Percentiles rank a stretch among this genome's conserved stretches.
phyloP scores from a whole-genome alignment of 2,113 vertebrate species.

The Lontra canadensis region DNA sequence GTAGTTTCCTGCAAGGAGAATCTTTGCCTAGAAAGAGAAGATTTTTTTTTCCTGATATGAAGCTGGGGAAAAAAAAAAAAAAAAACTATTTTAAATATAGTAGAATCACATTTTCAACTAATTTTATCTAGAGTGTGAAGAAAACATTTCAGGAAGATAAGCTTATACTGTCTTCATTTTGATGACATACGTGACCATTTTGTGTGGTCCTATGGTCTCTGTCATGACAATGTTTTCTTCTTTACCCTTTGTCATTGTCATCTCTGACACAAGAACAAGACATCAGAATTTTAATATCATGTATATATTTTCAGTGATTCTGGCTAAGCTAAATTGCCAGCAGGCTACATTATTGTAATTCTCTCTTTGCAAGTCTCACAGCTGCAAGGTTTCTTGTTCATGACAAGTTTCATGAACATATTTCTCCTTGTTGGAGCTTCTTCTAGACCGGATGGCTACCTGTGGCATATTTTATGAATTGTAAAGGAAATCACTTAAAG shows the following conservation, averaged over 20 bases:
- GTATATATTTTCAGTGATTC: slow-evolving; percentile 58
- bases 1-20: neutral
- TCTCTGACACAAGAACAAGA: slow-evolving; percentile 53
- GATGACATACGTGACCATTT: neutral
- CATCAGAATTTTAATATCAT: slow-evolving; percentile 60
- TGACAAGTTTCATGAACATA: slow-evolving; percentile 55
- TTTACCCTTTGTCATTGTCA: slow-evolving; percentile 17
- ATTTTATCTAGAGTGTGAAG: slow-evolving; percentile 61
- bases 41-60: slow-evolving; percentile 44
- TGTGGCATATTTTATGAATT: slow-evolving; percentile 8
- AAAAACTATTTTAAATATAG: slow-evolving; percentile 28
- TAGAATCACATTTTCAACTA: slow-evolving; percentile 45
- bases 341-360: slow-evolving; percentile 55
- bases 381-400: slow-evolving; percentile 46
- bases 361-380: slow-evolving; percentile 3
- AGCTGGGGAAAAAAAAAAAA: neutral
- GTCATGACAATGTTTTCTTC: slow-evolving; percentile 26
- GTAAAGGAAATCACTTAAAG: slow-evolving; percentile 31
- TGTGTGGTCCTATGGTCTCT: slow-evolving; percentile 22
- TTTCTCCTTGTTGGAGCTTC: slow-evolving; percentile 38
- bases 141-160: slow-evolving; percentile 60
- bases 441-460: slow-evolving; percentile 9
- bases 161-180: slow-evolving; percentile 36
- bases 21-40: neutral
- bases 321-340: slow-evolving; percentile 62